These are phyloP conservation scores for Gari tellinella DNA, from an alignment of 2,888 invertebrate species.

Conservation along the genomic window DNA sequence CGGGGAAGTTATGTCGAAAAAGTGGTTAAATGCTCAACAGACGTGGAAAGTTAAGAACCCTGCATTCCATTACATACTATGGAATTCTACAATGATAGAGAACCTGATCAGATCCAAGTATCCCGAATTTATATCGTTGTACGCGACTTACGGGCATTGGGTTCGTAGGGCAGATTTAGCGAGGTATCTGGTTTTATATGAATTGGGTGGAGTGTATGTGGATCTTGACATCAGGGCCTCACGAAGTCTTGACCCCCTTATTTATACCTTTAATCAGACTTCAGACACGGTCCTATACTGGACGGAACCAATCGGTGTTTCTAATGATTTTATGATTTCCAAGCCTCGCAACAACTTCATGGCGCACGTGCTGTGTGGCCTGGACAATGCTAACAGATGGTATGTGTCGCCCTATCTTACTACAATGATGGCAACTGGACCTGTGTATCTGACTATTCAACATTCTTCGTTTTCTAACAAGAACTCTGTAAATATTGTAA, in stretches of 20 bases:
- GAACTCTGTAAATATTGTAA: slow-evolving; percentile 22
- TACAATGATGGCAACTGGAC: slow-evolving; percentile 48
- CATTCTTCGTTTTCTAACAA: slow-evolving; percentile 10
- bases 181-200: slow-evolving; percentile 33
- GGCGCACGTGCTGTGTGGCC: slow-evolving; percentile 35
- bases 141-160: slow-evolving; percentile 41
- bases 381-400: too few relatives aligned
- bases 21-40: slow-evolving; percentile 1
- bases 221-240: slow-evolving; percentile 32
- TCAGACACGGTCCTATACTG: slow-evolving; percentile 27
- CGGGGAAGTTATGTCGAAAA: slow-evolving; percentile 19
- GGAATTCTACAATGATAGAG: slow-evolving; percentile 36
- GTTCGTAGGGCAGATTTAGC: slow-evolving; percentile 36
- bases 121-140: slow-evolving; percentile 19
- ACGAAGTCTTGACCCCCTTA: not conserved
- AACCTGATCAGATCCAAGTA: slow-evolving; percentile 23
- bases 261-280: slow-evolving; percentile 3
- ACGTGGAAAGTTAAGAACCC: slow-evolving; percentile 19
- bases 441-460: slow-evolving; percentile 28
- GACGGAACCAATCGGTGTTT: slow-evolving; percentile 37
- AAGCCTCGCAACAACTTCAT: slow-evolving; percentile 42
- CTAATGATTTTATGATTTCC: slow-evolving; percentile 50
- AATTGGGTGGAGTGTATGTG: slow-evolving; percentile 39
- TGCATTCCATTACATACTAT: slow-evolving; percentile 30
- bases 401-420: slow-evolving; percentile 48